Evolutionary conservation across 2,113 vertebrate species (phyloP).

Genomic region (Takifugu flavidus): DNA sequence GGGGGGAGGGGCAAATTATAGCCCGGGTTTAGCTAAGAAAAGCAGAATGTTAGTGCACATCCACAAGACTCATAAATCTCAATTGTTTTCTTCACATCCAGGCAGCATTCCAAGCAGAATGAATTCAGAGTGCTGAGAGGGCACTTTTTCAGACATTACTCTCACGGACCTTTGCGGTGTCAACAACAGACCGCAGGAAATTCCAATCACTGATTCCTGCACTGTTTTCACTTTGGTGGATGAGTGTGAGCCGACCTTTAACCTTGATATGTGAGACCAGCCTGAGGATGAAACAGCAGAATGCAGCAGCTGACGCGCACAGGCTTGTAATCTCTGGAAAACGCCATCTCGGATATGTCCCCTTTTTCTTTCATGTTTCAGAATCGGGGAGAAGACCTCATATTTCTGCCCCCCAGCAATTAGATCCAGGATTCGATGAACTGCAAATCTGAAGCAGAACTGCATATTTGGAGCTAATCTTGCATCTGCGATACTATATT

Average conservation of each 20-base stretch:
- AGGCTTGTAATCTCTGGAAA: conserved; percentile 7
- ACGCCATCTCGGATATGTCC: conserved; percentile 28
- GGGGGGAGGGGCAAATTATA: conserved; percentile 21
- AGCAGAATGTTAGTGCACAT: conserved; percentile 27
- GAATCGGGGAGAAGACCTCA: too few species aligned
- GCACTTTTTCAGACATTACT: conserved; percentile 41
- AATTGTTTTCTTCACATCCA: conserved; percentile 55
- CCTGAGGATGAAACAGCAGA: conserved; percentile 20
- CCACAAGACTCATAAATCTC: conserved; percentile 53
- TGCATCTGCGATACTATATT: too few species aligned
- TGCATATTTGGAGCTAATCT: too few species aligned
- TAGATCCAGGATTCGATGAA: too few species aligned
- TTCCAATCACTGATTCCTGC: conserved; percentile 24
- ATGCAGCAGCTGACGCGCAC: conserved; percentile 2
- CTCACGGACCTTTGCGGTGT: conserved; percentile 33
- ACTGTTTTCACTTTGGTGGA: conserved; percentile 26
- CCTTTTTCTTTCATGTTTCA: conserved; percentile 46
- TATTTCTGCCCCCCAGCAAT: too few species aligned
- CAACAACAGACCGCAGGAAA: conserved; percentile 48
- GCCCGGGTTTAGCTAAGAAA: conserved; percentile 32
- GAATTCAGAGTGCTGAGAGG: conserved; percentile 40
- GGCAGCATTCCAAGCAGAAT: background rate
- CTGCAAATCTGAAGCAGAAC: too few species aligned
- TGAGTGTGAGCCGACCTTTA: conserved; percentile 52
- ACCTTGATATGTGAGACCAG: conserved; percentile 31